These are phyloP conservation scores for Cataglyphis cursor DNA, from an alignment of 2,888 invertebrate species.

Conservation along the genomic window DNA sequence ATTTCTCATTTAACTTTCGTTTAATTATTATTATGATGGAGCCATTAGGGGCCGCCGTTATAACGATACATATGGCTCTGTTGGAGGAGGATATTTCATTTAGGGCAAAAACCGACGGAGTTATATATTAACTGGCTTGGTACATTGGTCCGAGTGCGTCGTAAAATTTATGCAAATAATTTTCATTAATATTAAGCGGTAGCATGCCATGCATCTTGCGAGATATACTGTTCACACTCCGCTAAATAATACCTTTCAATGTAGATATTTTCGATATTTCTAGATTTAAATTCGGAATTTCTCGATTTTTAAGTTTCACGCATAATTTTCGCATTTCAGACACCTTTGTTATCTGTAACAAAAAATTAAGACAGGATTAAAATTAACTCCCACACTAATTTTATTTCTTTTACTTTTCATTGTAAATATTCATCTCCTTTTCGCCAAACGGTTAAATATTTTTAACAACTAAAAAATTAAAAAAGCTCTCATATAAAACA, in stretches of 20 bases:
- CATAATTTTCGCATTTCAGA: conserved; percentile 17
- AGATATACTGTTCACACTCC: not conserved
- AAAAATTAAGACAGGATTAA: conserved; percentile 2
- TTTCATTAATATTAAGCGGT: conserved; percentile 64
- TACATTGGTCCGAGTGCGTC: conserved; percentile 51
- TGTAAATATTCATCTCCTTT: not conserved
- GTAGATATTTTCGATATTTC: not conserved
- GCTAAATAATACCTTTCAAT: conserved; percentile 20
- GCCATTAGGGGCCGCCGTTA: conserved; percentile 55
- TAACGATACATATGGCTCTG: conserved; percentile 44
- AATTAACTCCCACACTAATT: not conserved
- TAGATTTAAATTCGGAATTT: not conserved
- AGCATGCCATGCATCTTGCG: conserved; percentile 2
- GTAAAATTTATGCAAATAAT: conserved; percentile 69
- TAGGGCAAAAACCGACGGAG: conserved; percentile 60
- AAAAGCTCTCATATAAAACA: not conserved
- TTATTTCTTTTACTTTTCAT: conserved; percentile 1
- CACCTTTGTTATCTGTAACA: not conserved
- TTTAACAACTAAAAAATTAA: not conserved
- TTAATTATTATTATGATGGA: conserved; percentile 77
- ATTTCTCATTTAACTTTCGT: conserved; percentile 79
- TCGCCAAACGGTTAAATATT: not conserved
- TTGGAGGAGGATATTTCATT: conserved; percentile 58
- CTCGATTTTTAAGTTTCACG: not conserved
- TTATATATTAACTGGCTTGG: conserved; percentile 55